Percentiles rank a stretch among this genome's conserved stretches.
Conservation (phyloP, 2,797 vertebrate genomes). For the Picus viridis region DNA sequence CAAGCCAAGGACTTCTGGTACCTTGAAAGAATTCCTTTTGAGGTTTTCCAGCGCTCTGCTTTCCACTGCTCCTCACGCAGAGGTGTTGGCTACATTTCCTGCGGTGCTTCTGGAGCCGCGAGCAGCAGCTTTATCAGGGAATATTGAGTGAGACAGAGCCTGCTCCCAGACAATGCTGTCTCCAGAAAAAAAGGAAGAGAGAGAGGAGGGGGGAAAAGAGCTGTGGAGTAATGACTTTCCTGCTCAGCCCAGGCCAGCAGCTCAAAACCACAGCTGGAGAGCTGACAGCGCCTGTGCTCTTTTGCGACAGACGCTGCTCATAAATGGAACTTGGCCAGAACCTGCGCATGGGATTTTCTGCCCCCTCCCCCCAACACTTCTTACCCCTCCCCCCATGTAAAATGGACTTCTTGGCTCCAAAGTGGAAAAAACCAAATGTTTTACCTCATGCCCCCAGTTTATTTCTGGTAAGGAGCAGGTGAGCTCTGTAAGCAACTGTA, state of each 20-base stretch:
- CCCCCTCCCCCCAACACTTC: neutral
- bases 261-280: constrained; percentile 43
- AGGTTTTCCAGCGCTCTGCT: neutral
- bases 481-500: neutral
- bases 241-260: neutral
- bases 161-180: constrained; percentile 10
- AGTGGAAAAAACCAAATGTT: constrained; percentile 10
- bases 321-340: neutral
- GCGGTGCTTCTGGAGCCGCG: neutral
- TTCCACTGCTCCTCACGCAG: neutral
- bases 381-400: neutral
- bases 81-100: constrained; percentile 40
- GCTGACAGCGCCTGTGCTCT: neutral
- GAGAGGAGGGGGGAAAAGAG: neutral
- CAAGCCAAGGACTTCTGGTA: neutral
- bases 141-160: neutral
- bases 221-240: neutral
- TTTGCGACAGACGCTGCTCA: constrained; percentile 19
- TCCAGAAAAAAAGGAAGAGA: neutral
- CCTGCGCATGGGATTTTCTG: rapidly evolving
- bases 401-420: neutral
- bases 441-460: neutral
- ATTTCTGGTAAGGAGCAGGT: neutral
- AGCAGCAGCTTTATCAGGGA: neutral
- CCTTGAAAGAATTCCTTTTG: neutral